A percentile compares a stretch with the other conserved stretches of the same genome.
phyloP scores from a whole-genome alignment of 2,888 invertebrate genomes.

The Drosophila imparisetae region DNA sequence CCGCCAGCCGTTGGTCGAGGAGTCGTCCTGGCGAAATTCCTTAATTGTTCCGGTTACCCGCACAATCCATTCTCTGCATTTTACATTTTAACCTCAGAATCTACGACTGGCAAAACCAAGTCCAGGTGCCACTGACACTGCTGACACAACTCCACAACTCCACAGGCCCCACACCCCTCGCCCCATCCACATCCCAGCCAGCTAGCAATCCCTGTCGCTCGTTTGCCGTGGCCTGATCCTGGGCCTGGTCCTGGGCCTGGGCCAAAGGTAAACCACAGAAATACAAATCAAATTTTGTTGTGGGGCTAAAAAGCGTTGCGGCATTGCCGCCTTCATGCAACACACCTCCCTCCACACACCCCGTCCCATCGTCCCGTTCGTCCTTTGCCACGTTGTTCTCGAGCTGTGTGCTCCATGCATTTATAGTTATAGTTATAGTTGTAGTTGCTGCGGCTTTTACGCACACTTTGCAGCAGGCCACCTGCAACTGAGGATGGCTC shows the following conservation, averaged over 20 bases:
- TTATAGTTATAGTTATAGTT: not conserved
- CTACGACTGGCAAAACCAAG: conserved; percentile 70
- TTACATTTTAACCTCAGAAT: conserved; percentile 80
- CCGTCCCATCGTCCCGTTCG: not conserved
- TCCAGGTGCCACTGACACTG: conserved; percentile 79
- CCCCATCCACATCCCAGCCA: not conserved
- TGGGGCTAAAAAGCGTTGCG: conserved; percentile 79
- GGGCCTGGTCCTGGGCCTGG: conserved; percentile 54
- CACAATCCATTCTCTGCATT: conserved; percentile 84
- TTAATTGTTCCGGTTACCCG: conserved; percentile 84
- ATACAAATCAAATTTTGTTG: conserved; percentile 84
- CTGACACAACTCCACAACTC: conserved; percentile 49
- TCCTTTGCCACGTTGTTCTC: not conserved
- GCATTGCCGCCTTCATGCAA: conserved; percentile 32
- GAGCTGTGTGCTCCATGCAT: not conserved
- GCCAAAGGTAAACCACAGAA: conserved; percentile 82
- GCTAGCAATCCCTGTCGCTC: conserved; percentile 21
- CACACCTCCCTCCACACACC: not conserved
- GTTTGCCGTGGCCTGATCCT: conserved; percentile 34
- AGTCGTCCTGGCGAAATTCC: conserved; percentile 76
- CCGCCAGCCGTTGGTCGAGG: conserved; percentile 21
- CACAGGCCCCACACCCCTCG: conserved; percentile 2
- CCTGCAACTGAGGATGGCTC: not conserved
- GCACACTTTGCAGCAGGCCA: conserved; percentile 1
- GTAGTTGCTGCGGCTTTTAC: not conserved